These are phyloP conservation scores for Syrrhaptes paradoxus DNA, from an alignment of 2,113 vertebrate species.

Conservation along the genomic window DNA sequence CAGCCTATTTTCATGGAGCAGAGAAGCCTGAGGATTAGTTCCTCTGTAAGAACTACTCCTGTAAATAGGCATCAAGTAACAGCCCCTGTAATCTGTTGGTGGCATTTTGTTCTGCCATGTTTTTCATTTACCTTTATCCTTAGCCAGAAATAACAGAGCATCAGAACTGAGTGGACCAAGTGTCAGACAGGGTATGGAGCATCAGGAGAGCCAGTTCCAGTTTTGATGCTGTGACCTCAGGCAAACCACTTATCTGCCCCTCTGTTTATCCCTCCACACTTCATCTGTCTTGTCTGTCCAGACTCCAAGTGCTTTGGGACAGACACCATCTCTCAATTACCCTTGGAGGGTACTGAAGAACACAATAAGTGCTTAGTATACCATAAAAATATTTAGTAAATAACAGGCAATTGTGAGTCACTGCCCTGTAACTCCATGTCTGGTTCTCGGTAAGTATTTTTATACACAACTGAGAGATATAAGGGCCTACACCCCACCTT, in stretches of 20 bases:
- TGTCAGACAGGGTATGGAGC: background rate
- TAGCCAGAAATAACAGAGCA: background rate
- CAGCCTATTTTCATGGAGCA: background rate
- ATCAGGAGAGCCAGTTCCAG: background rate
- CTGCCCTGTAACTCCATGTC: background rate
- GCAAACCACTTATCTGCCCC: background rate
- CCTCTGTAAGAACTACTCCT: background rate
- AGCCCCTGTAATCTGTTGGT: fast-evolving
- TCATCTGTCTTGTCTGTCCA: background rate
- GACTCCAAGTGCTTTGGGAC: background rate
- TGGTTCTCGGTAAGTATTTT: slow-evolving; percentile 31
- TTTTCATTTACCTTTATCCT: background rate
- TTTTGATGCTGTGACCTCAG: background rate
- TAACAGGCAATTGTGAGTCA: slow-evolving; percentile 42
- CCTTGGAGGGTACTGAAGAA: background rate
- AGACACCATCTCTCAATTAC: background rate
- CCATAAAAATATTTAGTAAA: slow-evolving; percentile 47
- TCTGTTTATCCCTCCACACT: background rate
- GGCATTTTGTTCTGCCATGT: background rate
- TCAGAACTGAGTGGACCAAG: background rate
- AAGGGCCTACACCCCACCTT: background rate
- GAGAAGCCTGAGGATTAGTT: background rate
- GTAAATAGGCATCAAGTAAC: background rate
- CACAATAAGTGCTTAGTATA: background rate
- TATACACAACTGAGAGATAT: background rate